Base-by-base conservation (phyloP, 2,797 vertebrate genomes). In the Oryzias dopingdopingensis region DNA sequence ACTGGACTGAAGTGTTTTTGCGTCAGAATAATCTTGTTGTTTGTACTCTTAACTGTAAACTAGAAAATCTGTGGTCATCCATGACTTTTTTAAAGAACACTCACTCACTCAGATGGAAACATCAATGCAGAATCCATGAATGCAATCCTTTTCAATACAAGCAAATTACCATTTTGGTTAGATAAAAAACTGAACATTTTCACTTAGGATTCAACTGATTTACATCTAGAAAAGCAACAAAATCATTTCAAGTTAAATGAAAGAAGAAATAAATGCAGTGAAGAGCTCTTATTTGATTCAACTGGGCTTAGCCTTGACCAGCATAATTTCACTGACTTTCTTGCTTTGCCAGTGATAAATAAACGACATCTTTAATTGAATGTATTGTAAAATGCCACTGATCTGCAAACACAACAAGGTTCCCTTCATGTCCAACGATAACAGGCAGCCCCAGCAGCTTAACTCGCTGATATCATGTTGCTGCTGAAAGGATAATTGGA, bases 401-500 rank as follows among this genome's bases (percentile, higher is more conserved):
- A 78, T 75, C 67, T 64, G 64, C 59, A 83, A 85, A 81, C 72
- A 82, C 79, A 74, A 72, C 76, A 62, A 49, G 49, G 44, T 43
- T 49, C 51, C 55, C 18, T 46, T 76, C 68, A 77, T 76, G 74
- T 70, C 77, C 67, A 56, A 59, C 12, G 65, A 74, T 56, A 26
- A 61, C 29, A 49, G 66, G 63, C 60, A 47, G 18, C 46, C 52
- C 22, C 56, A 32, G 70, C 54, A 14, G 18, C 62, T 69, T 47
- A 60, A 55, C 50, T 65, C 62, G 78, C 51, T 65, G 75, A 76
- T 66, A 62, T 71, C 47, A 40, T 44, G 42, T 44, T 50, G 49
- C 49, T 26, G 49, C 50, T 26, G 57, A 37, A 41, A 40, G 64
- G 61, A 29, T 74, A 66, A 84, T 84, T 71, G 67, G 65, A 80